phyloP scores from a whole-genome alignment of 1,140 invertebrate species.

The Diorhabda sublineata region DNA sequence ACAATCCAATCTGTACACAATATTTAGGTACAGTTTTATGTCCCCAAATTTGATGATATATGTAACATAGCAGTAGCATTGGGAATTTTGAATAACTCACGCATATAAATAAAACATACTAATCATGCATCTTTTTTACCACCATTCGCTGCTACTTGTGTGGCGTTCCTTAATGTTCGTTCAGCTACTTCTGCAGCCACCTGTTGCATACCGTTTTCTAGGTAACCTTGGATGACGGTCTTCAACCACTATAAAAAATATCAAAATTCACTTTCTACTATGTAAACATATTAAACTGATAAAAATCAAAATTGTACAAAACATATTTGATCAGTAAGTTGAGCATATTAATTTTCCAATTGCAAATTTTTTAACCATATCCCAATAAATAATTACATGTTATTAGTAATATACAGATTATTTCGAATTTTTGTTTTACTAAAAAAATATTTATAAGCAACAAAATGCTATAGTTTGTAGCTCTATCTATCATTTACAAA shows the following conservation, averaged over 20 bases:
- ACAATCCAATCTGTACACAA: constrained; percentile 26
- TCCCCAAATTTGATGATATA: constrained; percentile 11
- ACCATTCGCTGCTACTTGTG: constrained; percentile 34
- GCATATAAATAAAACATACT: constrained; percentile 6
- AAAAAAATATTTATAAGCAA: too few relatives aligned
- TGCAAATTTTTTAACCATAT: too few relatives aligned
- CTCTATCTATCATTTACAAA: too few relatives aligned
- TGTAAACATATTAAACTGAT: not conserved
- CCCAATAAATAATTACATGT: too few relatives aligned
- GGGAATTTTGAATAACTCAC: constrained; percentile 11
- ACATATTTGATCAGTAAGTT: too few relatives aligned
- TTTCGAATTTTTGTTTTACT: too few relatives aligned
- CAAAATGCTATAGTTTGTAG: too few relatives aligned
- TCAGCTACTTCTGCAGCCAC: constrained; percentile 70
- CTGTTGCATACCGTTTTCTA: constrained; percentile 73
- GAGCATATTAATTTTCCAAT: too few relatives aligned
- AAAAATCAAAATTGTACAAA: not conserved
- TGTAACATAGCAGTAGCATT: constrained; percentile 18
- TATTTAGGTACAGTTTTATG: constrained; percentile 14
- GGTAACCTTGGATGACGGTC: constrained; percentile 69
- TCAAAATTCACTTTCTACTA: too few relatives aligned
- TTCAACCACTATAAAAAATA: constrained; percentile 63
- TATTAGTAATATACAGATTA: too few relatives aligned
- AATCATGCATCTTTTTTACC: constrained; percentile 27
- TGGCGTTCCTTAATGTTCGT: constrained; percentile 54